A percentile compares a stretch with the other conserved stretches of the same genome.
Conservation (phyloP, 2,888 invertebrate species). For the Acanthosepion esculentum region DNA sequence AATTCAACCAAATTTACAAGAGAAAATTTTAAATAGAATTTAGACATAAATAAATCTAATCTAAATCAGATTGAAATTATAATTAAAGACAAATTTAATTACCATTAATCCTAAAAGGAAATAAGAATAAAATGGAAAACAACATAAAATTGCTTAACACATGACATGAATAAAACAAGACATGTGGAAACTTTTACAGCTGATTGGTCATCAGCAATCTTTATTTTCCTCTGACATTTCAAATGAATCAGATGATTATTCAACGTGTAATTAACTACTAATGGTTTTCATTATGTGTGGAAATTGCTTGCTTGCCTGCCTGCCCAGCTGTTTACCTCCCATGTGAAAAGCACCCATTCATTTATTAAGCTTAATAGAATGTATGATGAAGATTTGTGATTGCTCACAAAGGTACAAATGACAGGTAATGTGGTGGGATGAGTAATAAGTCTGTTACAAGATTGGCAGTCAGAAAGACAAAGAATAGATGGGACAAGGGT, state of each 20-base stretch:
- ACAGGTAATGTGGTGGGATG: neutral
- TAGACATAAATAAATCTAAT: neutral
- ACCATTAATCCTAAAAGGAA: too few species aligned
- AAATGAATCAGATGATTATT: constrained; percentile 5
- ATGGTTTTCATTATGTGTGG: neutral
- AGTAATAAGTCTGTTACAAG: neutral
- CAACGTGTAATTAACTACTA: neutral
- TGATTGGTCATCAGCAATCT: neutral
- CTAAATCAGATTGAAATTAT: neutral
- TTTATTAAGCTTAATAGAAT: neutral
- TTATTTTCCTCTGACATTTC: constrained; percentile 21
- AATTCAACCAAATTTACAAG: neutral
- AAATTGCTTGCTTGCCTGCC: neutral
- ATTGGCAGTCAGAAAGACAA: neutral
- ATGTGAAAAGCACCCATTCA: neutral
- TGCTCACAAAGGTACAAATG: neutral
- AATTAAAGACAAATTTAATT: neutral
- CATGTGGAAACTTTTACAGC: neutral
- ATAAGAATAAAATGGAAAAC: neutral
- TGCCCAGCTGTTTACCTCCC: neutral
- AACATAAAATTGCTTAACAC: neutral
- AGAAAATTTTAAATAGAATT: neutral
- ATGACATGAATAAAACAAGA: neutral
- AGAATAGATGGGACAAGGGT: neutral
- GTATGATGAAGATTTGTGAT: neutral